phyloP scores from a whole-genome alignment of 2,113 vertebrate species.

The Charadrius vociferus region DNA sequence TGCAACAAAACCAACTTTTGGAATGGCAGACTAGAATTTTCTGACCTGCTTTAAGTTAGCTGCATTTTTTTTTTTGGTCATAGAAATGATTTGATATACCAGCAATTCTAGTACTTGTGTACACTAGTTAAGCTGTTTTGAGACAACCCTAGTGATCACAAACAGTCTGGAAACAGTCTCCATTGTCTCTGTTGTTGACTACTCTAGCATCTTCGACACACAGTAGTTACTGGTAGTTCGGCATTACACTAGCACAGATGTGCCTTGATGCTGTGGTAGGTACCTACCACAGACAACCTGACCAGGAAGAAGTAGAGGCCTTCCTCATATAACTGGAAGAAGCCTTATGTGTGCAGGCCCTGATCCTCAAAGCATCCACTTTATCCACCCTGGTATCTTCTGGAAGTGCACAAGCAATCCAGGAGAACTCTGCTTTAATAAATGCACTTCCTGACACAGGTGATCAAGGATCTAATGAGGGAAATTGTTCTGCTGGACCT shows the following conservation, averaged over 20 bases:
- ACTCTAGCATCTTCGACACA: not conserved
- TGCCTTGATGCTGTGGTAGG: accelerated
- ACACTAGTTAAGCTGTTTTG: not conserved
- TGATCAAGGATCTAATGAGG: not conserved
- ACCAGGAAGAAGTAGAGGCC: not conserved
- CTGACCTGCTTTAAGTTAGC: not conserved
- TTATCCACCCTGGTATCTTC: not conserved
- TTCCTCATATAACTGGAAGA: not conserved
- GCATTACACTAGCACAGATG: accelerated
- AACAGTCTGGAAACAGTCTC: not conserved
- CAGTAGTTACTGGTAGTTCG: not conserved
- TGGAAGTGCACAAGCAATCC: not conserved
- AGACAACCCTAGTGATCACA: not conserved
- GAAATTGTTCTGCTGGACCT: not conserved
- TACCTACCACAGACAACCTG: not conserved
- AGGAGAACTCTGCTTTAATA: not conserved
- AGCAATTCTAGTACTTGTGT: not conserved
- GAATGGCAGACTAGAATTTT: not conserved
- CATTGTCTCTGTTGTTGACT: not conserved
- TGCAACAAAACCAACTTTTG: not conserved
- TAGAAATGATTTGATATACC: not conserved
- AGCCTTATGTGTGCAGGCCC: not conserved
- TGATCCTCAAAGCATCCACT: not conserved
- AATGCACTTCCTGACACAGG: not conserved
- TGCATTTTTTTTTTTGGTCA: not conserved